Percentiles rank a stretch among this genome's conserved stretches.
These are phyloP conservation scores for Rhinichthys klamathensis DNA, from an alignment of 2,113 vertebrate genomes.

Conservation along the genomic window DNA sequence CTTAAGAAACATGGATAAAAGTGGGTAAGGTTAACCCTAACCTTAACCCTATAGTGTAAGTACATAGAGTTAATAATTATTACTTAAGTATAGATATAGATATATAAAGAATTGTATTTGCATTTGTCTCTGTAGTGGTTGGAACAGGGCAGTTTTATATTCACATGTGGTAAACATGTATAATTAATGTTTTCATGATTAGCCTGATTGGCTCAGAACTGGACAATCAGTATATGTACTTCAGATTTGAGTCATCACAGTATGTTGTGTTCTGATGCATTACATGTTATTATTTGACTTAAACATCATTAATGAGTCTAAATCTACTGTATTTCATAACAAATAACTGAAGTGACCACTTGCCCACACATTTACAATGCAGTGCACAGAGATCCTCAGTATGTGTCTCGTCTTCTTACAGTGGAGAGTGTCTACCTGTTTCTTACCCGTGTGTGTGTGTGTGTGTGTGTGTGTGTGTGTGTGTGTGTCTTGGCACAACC, in stretches of 20 bases:
- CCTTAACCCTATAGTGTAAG: no score
- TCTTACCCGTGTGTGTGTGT: not conserved
- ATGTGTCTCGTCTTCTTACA: not conserved
- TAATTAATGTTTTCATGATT: conserved; percentile 23
- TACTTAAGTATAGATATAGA: no score
- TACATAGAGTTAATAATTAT: no score
- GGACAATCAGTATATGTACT: conserved; percentile 14
- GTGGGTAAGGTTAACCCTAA: no score
- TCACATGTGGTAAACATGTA: conserved; percentile 2
- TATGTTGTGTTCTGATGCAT: conserved; percentile 1
- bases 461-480: not conserved
- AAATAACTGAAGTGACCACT: not conserved
- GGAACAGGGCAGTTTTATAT: not conserved
- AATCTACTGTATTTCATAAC: not conserved
- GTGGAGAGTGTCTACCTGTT: not conserved
- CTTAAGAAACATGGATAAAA: no score
- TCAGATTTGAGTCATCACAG: conserved; percentile 6
- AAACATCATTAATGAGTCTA: conserved; percentile 15
- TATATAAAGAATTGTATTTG: no score
- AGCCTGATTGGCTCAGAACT: conserved; percentile 28
- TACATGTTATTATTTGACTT: conserved; percentile 13
- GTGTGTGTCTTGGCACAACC: conserved; percentile 7
- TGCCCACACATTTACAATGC: not conserved
- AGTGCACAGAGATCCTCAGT: not conserved
- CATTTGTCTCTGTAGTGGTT: not conserved